Conservation (phyloP, 2,797 vertebrate genomes). For the Pseudomugil gertrudae region DNA sequence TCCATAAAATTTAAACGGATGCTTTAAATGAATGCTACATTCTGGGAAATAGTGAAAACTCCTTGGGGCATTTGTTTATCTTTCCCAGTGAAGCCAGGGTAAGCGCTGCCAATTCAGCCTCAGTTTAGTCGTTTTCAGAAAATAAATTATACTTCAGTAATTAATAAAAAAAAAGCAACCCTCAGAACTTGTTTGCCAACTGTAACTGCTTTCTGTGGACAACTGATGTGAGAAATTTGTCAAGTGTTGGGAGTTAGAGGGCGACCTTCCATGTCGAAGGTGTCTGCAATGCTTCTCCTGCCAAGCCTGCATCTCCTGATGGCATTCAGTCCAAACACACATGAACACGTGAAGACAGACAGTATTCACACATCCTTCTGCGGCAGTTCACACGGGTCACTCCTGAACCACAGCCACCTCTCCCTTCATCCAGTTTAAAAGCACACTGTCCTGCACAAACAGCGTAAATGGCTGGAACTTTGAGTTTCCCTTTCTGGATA, state of each 20-base stretch:
- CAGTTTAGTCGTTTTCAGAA: slow-evolving; percentile 49
- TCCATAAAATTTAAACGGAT: slow-evolving; percentile 66
- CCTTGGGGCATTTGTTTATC: slow-evolving; percentile 62
- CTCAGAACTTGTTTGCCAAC: slow-evolving; percentile 41
- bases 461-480: slow-evolving; percentile 59
- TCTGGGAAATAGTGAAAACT: slow-evolving; percentile 50
- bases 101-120: slow-evolving; percentile 46
- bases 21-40: slow-evolving; percentile 60
- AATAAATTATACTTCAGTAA: slow-evolving; percentile 59
- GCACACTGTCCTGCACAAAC: slow-evolving; percentile 37
- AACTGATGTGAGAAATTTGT: slow-evolving; percentile 47
- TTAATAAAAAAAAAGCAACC: slow-evolving; percentile 36
- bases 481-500: too few relatives aligned
- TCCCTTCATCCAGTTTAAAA: slow-evolving; percentile 52
- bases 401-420: slow-evolving; percentile 55
- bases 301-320: slow-evolving; percentile 18
- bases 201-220: slow-evolving; percentile 46
- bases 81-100: slow-evolving; percentile 39
- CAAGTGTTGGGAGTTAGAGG: slow-evolving; percentile 34
- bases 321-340: slow-evolving; percentile 2
- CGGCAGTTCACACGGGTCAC: slow-evolving; percentile 47
- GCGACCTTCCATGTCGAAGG: slow-evolving; percentile 40
- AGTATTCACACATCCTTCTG: slow-evolving; percentile 38
- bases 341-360: slow-evolving; percentile 2
- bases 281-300: slow-evolving; percentile 39